Evolutionary conservation across 2,113 vertebrate species (phyloP), one percentile per base, ranked within the genome.

Genomic region (rat (Rattus norvegicus)): DNA sequence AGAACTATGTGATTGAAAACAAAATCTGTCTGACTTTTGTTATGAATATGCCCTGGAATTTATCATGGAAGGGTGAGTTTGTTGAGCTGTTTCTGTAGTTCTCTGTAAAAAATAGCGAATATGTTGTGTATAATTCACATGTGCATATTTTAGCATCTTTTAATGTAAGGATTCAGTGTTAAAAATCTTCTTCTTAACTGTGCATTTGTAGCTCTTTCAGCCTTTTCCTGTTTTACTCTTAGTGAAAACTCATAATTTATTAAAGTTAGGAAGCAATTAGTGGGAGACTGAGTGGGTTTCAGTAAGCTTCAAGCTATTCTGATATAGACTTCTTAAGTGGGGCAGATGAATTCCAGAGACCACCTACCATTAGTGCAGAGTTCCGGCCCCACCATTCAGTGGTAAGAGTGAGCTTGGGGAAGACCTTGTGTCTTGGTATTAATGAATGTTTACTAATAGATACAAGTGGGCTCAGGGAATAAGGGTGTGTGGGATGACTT

Each of bases 1-100:
- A 98, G 96, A 97, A 97, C 91, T 98, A 92, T 98, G 97, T 97
- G 97, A 97, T 97, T 97, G 97, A 98, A 98, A 98, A 97, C 98
- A 98, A 96, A 97, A 97, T 97, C 96, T 97, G 96, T 93, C 96
- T 93, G 92, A 96, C 95, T 97, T 85, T 91, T 96, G 95, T 96
- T 96, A 97, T 93, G 96, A 97, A 87, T 93, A 96, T 97, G 97
- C 84, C 88, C 97, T 95, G 97, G 97, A 96, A 97, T 97, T 97
- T 96, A 90, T 94, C 81, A 65, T 47, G 77, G 87, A 96, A 84
- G 96, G 90, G 61, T 67, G 73, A 93, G 93, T 95, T 65, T 97
- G 83, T 92, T 52, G 80, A 54, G 59, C 36, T 69, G 39, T 69
- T 84, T 86, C n/a, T 59, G 69, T 52, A 63, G 54, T 73, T 94